Evolutionary conservation across 2,113 vertebrate species (phyloP), one percentile per base, ranked within the genome.

Genomic region (Platysteira castanea): DNA sequence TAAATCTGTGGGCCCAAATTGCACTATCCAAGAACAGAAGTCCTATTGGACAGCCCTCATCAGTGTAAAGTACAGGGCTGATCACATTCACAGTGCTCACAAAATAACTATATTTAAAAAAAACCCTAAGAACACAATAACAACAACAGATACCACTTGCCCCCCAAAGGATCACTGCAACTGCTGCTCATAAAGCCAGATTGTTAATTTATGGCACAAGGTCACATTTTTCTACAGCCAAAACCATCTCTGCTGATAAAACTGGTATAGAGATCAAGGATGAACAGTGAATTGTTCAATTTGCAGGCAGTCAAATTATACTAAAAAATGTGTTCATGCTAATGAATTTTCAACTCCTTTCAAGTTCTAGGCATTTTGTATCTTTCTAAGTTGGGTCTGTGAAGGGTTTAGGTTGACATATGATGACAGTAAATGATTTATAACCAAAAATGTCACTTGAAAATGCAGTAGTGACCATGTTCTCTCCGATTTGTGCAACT

Each of bases 331-430:
- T 44, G 11, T 63, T 67, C 15, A 27, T n/a, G 31, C 4, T 52
- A 82, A 64, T 49, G n/a, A 82, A 76, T 69, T 93, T 95, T 89
- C 61, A 81, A 37, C 15, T 53, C 22, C 28, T 85, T 94, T 75
- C 83, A 85, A 70, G 30, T 73, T 46, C 35, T 52, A 27, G 56
- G 31, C 11, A 23, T 49, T 91, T 56, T 82, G 4, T 41, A 4
- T 63, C 33, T 74, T 85, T 83, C 44, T n/a, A 57, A 84, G 22
- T 21, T 69, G 50, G 33, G 57, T 53, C 31, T 61, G 9, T 33
- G 20, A 67, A 87, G 57, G 52, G 46, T 89, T 89, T 84, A 44
- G 57, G 15, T 44, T 73, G 57, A 76, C 26, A 71, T 79, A 56
- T 79, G 20, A 76, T 69, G 46, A 56, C 49, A 57, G 31, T 11